Evolutionary conservation across 2,888 invertebrate genomes (phyloP).

Genomic region (Belgica antarctica): DNA sequence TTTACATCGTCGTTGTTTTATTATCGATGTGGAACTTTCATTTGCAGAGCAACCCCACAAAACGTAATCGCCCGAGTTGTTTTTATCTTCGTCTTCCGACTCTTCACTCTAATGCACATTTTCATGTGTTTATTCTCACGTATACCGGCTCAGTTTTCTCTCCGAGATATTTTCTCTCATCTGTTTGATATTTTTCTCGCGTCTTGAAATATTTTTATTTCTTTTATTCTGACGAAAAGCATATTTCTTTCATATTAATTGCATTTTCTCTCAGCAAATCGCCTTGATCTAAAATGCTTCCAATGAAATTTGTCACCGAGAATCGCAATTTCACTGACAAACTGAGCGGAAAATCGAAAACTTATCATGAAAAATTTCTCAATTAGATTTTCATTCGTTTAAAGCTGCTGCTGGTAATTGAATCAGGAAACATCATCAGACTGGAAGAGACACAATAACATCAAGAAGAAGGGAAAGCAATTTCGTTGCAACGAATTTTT

Average conservation of each 20-base stretch:
- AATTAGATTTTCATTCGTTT: slow-evolving; percentile 13
- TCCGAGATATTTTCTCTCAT: slow-evolving; percentile 17
- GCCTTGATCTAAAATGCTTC: background rate
- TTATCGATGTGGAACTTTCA: background rate
- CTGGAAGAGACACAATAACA: slow-evolving; percentile 36
- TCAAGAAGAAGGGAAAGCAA: slow-evolving; percentile 22
- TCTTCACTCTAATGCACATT: slow-evolving; percentile 20
- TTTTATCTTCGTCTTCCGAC: slow-evolving; percentile 1
- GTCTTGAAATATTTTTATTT: too few species aligned
- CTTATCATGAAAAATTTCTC: background rate
- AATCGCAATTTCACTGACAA: background rate
- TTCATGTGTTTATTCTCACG: slow-evolving; percentile 33
- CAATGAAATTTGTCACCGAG: background rate
- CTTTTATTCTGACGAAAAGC: background rate
- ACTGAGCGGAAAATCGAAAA: slow-evolving; percentile 29
- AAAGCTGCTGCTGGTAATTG: slow-evolving; percentile 23
- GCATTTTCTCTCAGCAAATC: slow-evolving; percentile 23
- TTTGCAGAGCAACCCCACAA: background rate
- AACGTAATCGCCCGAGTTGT: background rate
- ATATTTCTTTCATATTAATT: slow-evolving; percentile 27
- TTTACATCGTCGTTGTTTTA: background rate
- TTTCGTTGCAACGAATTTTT: slow-evolving; percentile 9
- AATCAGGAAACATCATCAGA: slow-evolving; percentile 34
- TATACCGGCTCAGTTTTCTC: too few species aligned
- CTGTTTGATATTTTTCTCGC: background rate